Percentiles rank a stretch among this genome's conserved stretches.
Evolutionary conservation across 2,113 vertebrate species (phyloP).

Genomic region (Phycodurus eques): DNA sequence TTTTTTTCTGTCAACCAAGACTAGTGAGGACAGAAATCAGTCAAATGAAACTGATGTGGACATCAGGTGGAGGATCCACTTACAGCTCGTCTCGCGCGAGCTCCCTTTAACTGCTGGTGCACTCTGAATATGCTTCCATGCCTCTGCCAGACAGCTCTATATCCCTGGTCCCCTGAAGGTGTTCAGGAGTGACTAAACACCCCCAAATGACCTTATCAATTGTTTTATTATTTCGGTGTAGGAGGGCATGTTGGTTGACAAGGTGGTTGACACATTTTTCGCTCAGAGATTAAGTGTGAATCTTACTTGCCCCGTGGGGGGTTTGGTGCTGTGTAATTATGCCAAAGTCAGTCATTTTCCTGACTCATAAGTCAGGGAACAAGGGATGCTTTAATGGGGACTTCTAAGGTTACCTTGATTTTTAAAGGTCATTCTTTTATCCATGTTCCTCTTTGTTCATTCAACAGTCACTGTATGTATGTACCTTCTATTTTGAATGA

Average conservation of each 20-base stretch:
- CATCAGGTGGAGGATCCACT: conserved; percentile 75
- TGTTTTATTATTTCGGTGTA: conserved; percentile 59
- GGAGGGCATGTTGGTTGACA: conserved; percentile 18
- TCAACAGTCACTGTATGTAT: conserved; percentile 25
- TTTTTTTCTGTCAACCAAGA: conserved; percentile 52
- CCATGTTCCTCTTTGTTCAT: conserved; percentile 21
- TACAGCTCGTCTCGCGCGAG: conserved; percentile 70
- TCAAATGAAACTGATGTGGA: conserved; percentile 73
- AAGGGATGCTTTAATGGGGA: conserved; percentile 42
- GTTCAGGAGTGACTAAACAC: conserved; percentile 66
- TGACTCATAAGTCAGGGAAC: conserved; percentile 30
- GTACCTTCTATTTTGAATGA: conserved; percentile 1
- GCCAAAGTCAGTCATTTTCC: conserved; percentile 40
- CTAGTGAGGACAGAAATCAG: conserved; percentile 63
- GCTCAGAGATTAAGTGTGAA: conserved; percentile 35
- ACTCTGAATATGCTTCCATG: conserved; percentile 60
- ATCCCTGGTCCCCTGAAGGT: conserved; percentile 53
- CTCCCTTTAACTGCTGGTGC: conserved; percentile 68
- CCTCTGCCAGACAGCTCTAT: conserved; percentile 69
- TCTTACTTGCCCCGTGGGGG: conserved; percentile 17
- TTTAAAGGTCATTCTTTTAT: conserved; percentile 42
- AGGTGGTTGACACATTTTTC: conserved; percentile 32
- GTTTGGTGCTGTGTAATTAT: conserved; percentile 40
- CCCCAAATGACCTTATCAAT: conserved; percentile 68
- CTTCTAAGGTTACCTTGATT: conserved; percentile 36